These are phyloP conservation scores for Chrysodeixis includens DNA, from an alignment of 2,888 invertebrate genomes.

Conservation along the genomic window DNA sequence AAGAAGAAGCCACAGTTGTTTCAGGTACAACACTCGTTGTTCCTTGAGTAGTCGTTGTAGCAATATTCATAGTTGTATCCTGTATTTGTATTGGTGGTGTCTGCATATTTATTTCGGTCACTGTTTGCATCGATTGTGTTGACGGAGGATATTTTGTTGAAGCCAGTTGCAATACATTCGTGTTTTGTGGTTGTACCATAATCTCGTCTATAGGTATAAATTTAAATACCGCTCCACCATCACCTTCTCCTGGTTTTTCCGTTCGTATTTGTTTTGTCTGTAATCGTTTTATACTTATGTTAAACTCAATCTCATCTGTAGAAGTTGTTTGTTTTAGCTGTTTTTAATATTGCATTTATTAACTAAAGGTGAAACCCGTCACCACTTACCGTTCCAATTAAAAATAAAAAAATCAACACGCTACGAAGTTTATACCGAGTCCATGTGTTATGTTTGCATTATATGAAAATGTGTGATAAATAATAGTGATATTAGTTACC, in stretches of 20 bases:
- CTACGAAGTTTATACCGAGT: slow-evolving; percentile 54
- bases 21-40: slow-evolving; percentile 54
- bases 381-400: slow-evolving; percentile 77
- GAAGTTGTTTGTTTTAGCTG: slow-evolving; percentile 20
- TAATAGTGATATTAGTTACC: slow-evolving; percentile 52
- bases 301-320: slow-evolving; percentile 35
- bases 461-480: slow-evolving; percentile 53
- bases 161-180: slow-evolving; percentile 82
- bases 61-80: slow-evolving; percentile 59
- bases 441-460: slow-evolving; percentile 52
- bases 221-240: slow-evolving; percentile 81
- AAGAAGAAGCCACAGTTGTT: slow-evolving; percentile 54
- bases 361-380: slow-evolving; percentile 60
- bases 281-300: slow-evolving; percentile 67
- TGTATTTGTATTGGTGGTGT: slow-evolving; percentile 72
- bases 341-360: slow-evolving; percentile 29
- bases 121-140: slow-evolving; percentile 63
- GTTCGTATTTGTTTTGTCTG: slow-evolving; percentile 89
- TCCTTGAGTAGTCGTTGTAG: slow-evolving; percentile 62
- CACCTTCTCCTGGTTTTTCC: slow-evolving; percentile 82
- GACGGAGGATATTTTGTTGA: slow-evolving; percentile 75
- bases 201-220: slow-evolving; percentile 87
- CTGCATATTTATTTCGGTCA: slow-evolving; percentile 79
- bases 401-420: slow-evolving; percentile 28
- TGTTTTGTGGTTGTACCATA: slow-evolving; percentile 75